Evolutionary conservation across 2,888 invertebrate species (phyloP).

Genomic region (Scelioninae gen. 2): DNA sequence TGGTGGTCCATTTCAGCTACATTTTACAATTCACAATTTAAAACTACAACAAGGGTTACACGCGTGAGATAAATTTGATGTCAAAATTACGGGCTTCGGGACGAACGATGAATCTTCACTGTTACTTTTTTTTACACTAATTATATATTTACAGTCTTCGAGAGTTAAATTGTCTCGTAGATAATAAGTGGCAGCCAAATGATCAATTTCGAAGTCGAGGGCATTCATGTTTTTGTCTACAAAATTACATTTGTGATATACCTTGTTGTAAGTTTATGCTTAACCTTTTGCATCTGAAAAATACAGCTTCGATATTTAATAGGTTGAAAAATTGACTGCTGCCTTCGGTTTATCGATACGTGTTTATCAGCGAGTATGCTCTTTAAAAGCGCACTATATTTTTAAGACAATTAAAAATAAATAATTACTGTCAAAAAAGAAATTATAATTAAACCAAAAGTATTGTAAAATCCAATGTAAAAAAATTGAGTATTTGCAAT

Average conservation of each 20-base stretch:
- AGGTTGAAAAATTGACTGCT: constrained; percentile 50
- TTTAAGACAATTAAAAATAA: not conserved
- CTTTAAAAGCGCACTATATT: not conserved
- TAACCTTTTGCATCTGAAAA: constrained; percentile 31
- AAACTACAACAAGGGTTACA: too few species aligned
- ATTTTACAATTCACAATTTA: too few species aligned
- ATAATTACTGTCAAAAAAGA: too few species aligned
- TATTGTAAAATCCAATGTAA: not conserved
- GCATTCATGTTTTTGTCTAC: constrained; percentile 33
- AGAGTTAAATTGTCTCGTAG: constrained; percentile 28
- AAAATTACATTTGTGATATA: constrained; percentile 51
- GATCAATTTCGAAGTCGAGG: constrained; percentile 21
- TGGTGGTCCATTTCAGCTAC: too few species aligned
- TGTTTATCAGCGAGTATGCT: not conserved
- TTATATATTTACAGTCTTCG: constrained; percentile 62
- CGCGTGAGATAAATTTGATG: not conserved
- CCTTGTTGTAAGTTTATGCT: too few species aligned
- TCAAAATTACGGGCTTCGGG: constrained; percentile 35
- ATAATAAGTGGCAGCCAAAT: constrained; percentile 47
- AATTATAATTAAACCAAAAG: not conserved
- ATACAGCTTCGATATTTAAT: constrained; percentile 30
- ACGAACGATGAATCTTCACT: constrained; percentile 54
- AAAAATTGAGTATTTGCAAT: not conserved
- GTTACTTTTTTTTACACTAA: constrained; percentile 62
- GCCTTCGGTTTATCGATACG: not conserved